Conservation (phyloP, 2,888 invertebrate genomes). For the Drosophila pseudotakahashii region DNA sequence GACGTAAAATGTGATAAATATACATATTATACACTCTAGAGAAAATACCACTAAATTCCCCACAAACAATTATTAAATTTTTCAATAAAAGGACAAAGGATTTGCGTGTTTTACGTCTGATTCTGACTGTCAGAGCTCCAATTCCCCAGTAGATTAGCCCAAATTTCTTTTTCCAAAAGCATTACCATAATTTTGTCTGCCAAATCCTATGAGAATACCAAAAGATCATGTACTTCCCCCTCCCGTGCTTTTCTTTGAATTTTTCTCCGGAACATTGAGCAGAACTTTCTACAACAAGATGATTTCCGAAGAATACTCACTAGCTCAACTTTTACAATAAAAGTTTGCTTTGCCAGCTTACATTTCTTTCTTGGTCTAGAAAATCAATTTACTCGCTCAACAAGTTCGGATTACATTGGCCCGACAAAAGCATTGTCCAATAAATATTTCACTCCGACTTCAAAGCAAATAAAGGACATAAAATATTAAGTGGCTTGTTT, state of each 20-base stretch:
- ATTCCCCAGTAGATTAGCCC: not conserved
- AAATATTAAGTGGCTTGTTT: not conserved
- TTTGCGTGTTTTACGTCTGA: no score
- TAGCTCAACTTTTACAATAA: conserved; percentile 33
- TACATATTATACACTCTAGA: not conserved
- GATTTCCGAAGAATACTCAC: conserved; percentile 12
- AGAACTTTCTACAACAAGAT: conserved; percentile 4
- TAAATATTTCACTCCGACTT: not conserved
- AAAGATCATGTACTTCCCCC: not conserved
- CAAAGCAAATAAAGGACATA: conserved; percentile 1
- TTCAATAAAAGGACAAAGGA: not conserved
- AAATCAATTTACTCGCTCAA: conserved; percentile 30
- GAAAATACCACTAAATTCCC: no score
- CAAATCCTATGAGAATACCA: conserved; percentile 7
- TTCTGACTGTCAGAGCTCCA: not conserved
- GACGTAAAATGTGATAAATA: not conserved
- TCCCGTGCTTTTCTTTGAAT: conserved; percentile 6
- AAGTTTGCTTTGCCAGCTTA: conserved; percentile 15
- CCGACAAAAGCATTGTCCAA: conserved; percentile 9
- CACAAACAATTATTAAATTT: not conserved
- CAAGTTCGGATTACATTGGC: conserved; percentile 27
- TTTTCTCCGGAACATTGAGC: conserved; percentile 6
- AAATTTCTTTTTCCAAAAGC: not conserved
- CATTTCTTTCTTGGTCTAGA: conserved; percentile 1
- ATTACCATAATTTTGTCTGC: conserved; percentile 8